Evolutionary conservation across 2,888 invertebrate species (phyloP), one percentile per base, ranked within the genome.

Genomic region (Chaetogeoica ovagalla): DNA sequence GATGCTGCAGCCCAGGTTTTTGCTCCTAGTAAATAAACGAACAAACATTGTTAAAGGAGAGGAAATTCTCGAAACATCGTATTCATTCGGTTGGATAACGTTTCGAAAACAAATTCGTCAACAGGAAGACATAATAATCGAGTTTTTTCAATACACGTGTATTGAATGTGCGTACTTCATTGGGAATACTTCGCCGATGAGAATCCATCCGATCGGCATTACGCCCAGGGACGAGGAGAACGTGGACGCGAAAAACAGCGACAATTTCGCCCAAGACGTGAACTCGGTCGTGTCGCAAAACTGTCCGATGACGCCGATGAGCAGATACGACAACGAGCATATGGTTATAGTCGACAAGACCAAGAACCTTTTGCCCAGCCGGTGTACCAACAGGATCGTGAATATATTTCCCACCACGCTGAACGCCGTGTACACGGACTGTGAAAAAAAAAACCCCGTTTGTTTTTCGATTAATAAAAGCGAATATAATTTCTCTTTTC

Each of bases 121-220:
- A 9, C 11, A 9, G 43, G 43, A 7, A 2, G 6, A 43, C 6
- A 43, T 11, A 1, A 11, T 43, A 9, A 43, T 11, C 43, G 6
- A 43, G 11, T 43, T 9, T 7, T 52, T 52, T 1, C 30, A 30
- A 2, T 30, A 30, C 30, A 30, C n/a, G 30, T 2, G 30, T 52
- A 30, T 30, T 30, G 6, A 9, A 52, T 30, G 48, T 48, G 52
- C 69, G n/a, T 60, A 77, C 76, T 77, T 77, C 76, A 77, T 77
- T 6, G 76, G 76, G 37, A 77, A 77, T 1, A 77, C 68, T 77
- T 77, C 76, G 17, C 76, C 52, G 9, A 77, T 77, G 76, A 60
- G 52, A 7, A 77, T 69, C 76, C 76, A 77, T 69, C 68, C 76
- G 43, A 77, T 60, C 8, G 76, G 76, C 76, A 69, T 69, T 13